Evolutionary conservation across 2,797 vertebrate genomes (phyloP), one percentile per base, ranked within the genome.

Genomic region (Molothrus ater): DNA sequence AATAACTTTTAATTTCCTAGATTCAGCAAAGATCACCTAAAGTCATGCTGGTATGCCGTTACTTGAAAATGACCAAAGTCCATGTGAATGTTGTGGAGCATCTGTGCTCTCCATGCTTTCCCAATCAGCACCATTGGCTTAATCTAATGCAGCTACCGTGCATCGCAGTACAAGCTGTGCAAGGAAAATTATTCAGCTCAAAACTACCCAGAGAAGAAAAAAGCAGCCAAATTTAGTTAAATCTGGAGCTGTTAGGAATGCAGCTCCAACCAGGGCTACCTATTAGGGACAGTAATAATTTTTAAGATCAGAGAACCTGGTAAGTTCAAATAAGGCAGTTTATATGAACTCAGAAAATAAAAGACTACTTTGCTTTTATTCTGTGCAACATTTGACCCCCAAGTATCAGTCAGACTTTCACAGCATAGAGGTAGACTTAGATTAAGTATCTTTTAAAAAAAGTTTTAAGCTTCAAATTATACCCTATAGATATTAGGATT

Each of bases 131-230:
- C 32, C 28, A 43, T 9, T 45, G 68, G 45, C 28, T 38, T 24
- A 59, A 38, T 43, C 43, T 1, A 0, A 50, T 36, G 51, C 18
- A 71, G 36, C 18, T 13, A 36, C 13, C 0, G 0, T 10, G 26
- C 50, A 69, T 7, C 36, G 50, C 0, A 0, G 22, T 29, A 56
- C 28, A 43, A n/a, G 42, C 32, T 75, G 43, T 21, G 56, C 28
- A 63, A 69, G 50, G 32, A 56, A 69, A 57, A 70, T 21, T 0
- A 64, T 17, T 70, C 43, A 50, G 5, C 43, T 64, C 64, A 43
- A 38, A 89, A 51, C 28, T 21, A 43, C 24, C 8, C 1, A 2
- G 24, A 51, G 50, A 11, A 64, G 32, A 57, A 57, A 76, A 0
- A 0, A n/a, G 24, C 7, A n/a, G 32, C 11, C 50, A 38, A 42